These are phyloP conservation scores for Aphis craccivora DNA, from an alignment of 1,140 invertebrate species.

Conservation along the genomic window DNA sequence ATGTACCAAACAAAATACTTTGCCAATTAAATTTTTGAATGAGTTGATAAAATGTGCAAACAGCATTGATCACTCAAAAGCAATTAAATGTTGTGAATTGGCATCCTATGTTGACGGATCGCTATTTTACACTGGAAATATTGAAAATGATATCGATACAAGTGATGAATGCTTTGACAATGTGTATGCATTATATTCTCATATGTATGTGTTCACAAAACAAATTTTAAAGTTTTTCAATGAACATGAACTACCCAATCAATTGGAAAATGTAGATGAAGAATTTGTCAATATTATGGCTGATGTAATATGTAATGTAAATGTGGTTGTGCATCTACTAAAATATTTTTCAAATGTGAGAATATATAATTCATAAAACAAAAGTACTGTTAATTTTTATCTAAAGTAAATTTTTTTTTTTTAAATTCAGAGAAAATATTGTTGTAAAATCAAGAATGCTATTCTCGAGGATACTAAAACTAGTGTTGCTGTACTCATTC, in stretches of 20 bases:
- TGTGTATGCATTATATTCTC: conserved; percentile 46
- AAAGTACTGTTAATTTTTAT: background rate
- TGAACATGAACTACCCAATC: background rate
- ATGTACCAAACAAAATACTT: background rate
- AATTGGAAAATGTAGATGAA: background rate
- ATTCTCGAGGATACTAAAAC: conserved; percentile 45
- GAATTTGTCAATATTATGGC: conserved; percentile 37
- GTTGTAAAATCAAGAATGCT: conserved; percentile 37
- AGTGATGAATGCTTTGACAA: conserved; percentile 19
- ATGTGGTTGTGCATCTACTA: conserved; percentile 2
- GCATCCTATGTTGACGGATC: conserved; percentile 39
- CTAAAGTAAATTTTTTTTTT: background rate
- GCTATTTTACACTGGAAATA: conserved; percentile 36
- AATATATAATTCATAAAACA: background rate
- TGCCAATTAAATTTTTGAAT: conserved; percentile 1
- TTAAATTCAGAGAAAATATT: conserved; percentile 41
- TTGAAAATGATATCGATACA: background rate
- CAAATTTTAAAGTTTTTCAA: conserved; percentile 37
- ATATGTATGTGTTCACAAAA: conserved; percentile 44
- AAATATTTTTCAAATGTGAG: conserved; percentile 54
- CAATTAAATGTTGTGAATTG: conserved; percentile 45
- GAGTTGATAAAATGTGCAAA: conserved; percentile 30
- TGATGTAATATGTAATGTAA: conserved; percentile 37
- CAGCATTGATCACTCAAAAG: conserved; percentile 10
- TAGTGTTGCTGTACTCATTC: conserved; percentile 18